These are phyloP conservation scores for Bombus vancouverensis DNA, from an alignment of 1,140 invertebrate species.

Conservation along the genomic window DNA sequence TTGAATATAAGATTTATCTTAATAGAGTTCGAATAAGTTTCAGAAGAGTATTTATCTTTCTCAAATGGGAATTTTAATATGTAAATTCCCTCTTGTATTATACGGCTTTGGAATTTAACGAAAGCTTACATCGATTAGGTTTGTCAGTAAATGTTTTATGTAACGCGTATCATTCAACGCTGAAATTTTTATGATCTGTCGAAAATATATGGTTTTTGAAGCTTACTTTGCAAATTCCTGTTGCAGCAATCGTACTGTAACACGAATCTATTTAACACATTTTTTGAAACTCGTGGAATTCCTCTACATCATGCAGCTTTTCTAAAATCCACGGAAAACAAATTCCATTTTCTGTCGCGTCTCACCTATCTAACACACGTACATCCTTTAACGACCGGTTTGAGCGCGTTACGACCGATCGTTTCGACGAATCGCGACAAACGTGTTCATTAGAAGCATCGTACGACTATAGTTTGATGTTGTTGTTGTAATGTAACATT, in stretches of 20 bases:
- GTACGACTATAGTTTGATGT: neutral
- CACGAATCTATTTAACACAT: neutral
- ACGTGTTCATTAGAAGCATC: neutral
- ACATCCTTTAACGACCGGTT: neutral
- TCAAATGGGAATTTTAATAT: conserved; percentile 20
- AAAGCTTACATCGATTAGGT: neutral
- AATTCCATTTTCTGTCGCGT: neutral
- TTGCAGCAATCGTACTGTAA: neutral
- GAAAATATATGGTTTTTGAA: neutral
- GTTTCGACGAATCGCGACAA: neutral
- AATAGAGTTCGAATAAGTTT: conserved; percentile 5
- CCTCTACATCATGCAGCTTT: neutral
- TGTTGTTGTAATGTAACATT: neutral
- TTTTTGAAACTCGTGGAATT: neutral
- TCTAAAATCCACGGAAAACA: neutral
- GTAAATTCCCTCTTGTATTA: neutral
- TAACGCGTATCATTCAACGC: neutral
- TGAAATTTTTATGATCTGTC: neutral
- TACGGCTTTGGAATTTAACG: neutral
- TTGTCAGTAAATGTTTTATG: neutral
- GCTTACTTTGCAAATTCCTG: neutral
- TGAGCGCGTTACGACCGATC: neutral
- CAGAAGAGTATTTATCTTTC: neutral
- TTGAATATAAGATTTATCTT: neutral
- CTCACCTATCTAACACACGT: neutral